phyloP scores from a whole-genome alignment of 2,888 invertebrate species.

The Watsonalla binaria region DNA sequence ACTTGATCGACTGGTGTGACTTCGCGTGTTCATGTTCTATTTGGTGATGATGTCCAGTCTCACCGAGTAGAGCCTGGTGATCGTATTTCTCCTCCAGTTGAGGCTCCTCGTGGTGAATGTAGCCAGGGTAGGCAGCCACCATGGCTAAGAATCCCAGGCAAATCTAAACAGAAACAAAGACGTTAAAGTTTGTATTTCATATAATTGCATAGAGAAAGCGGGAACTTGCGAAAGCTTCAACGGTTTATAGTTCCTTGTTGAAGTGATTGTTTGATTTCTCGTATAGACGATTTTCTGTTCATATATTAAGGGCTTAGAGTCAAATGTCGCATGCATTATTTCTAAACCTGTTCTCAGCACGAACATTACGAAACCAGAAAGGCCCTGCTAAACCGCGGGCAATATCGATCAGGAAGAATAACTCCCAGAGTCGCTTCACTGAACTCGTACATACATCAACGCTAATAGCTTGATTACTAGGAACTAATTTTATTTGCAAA shows the following conservation, averaged over 20 bases:
- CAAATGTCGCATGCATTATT: constrained; percentile 17
- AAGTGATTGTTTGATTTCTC: background rate
- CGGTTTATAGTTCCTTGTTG: background rate
- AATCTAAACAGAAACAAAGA: constrained; percentile 44
- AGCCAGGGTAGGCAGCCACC: constrained; percentile 64
- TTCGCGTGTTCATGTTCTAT: constrained; percentile 82
- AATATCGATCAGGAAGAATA: constrained; percentile 41
- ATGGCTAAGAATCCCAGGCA: constrained; percentile 71
- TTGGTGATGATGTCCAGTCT: constrained; percentile 78
- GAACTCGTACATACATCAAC: constrained; percentile 33
- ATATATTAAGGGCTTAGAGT: constrained; percentile 11
- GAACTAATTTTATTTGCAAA: background rate
- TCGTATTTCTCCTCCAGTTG: constrained; percentile 60
- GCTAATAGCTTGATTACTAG: constrained; percentile 14
- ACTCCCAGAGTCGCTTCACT: constrained; percentile 36
- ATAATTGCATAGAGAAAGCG: background rate
- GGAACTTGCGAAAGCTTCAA: background rate
- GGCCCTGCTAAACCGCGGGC: constrained; percentile 4
- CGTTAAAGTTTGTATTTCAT: constrained; percentile 3
- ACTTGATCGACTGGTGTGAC: constrained; percentile 83
- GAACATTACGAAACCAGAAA: constrained; percentile 10
- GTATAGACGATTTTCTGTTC: background rate
- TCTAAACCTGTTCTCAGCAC: constrained; percentile 39
- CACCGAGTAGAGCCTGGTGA: constrained; percentile 60
- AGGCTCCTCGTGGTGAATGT: constrained; percentile 64